Base-by-base conservation (phyloP, 2,888 invertebrate species). In the Pseudococcus jackbeardsleyi region DNA sequence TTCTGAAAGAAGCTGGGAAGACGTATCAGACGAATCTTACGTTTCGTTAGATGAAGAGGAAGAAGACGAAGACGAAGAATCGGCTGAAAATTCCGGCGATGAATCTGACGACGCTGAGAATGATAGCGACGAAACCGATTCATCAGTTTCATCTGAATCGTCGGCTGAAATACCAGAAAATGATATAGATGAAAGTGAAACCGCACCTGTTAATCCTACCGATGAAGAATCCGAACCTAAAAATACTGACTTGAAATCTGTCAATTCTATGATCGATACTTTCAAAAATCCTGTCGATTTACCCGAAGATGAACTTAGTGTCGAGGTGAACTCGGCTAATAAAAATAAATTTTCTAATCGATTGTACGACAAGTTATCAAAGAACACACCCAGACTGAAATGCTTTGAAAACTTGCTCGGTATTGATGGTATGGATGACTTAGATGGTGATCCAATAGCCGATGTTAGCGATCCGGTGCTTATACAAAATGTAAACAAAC, bases 291-390 rank as follows among this genome's bases (percentile, higher is more conserved):
- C 86, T 42, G 12, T 17, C 11, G 7, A 86, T 68, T 19, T 72
- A n/a, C n/a, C 22, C 72, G 72, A 19, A 15, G 19, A 68, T 19
- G 72, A 86, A 22, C 33, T 39, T 22, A 46, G 46, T 26, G 54
- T 85, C 54, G 84, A 85, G 2, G 19, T 59, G 17, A 85, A 33
- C 22, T 5, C 46, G 9, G 3, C 5, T 11, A 82, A 42, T 46
- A 46, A 86, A 46, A 26, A 22, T 33, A 46, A 22, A 19, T 86
- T 86, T 26, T 86, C 86, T 19, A 68, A 72, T 77, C 68, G 68
- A n/a, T 46, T 86, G 12, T 86, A 86, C 86, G 86, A 86, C 46
- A 64, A 46, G 77, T 68, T 86, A 26, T 42, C 86, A 8, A 22
- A 19, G 9, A 59, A 8, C 42, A 17, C 19, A 0, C 82, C 88